Conservation (phyloP, 2,797 vertebrate species). For the Sylvia borin region DNA sequence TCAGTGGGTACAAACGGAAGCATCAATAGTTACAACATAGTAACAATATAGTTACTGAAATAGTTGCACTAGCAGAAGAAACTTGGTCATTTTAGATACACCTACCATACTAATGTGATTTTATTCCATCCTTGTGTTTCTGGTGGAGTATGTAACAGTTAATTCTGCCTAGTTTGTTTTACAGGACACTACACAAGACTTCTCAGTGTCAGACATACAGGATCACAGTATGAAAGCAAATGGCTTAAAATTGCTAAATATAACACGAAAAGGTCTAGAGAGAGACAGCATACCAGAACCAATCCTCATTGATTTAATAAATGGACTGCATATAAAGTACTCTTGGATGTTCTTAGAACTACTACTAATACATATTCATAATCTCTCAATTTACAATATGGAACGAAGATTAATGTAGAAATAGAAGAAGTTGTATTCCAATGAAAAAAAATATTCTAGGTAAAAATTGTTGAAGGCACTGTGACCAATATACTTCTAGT, state of each 20-base stretch:
- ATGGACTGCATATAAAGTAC: neutral
- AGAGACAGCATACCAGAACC: neutral
- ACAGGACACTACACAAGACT: neutral
- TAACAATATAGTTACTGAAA: neutral
- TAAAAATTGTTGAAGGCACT: conserved; percentile 44
- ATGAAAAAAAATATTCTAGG: neutral
- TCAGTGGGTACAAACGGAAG: neutral
- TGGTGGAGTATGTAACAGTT: neutral
- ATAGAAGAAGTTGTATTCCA: neutral
- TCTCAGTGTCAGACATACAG: neutral
- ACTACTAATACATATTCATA: neutral
- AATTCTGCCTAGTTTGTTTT: neutral
- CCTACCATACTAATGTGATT: neutral
- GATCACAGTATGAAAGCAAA: neutral
- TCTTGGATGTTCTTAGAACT: neutral
- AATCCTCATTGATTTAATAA: neutral
- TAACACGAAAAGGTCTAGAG: neutral
- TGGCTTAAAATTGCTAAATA: neutral
- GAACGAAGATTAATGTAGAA: neutral
- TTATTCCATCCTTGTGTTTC: neutral
- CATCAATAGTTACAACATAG: neutral
- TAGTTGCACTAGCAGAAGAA: neutral
- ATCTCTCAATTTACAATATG: neutral
- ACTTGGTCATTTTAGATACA: neutral
- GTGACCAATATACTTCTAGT: conserved; percentile 18